Conservation (phyloP, 2,797 vertebrate genomes). For the Hydrocynus forskahlii region DNA sequence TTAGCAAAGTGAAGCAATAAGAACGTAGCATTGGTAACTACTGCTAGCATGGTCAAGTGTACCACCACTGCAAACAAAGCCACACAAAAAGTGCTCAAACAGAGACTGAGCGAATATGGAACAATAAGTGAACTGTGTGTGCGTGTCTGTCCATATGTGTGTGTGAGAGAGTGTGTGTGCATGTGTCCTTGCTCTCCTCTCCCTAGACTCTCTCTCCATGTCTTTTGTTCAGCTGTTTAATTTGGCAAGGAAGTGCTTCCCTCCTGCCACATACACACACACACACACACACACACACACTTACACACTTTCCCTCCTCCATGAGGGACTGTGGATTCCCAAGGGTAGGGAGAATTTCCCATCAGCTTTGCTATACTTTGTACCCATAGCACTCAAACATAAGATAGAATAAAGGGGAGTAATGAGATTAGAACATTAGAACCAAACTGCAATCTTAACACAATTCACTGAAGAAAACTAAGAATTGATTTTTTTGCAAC, state of each 20-base stretch:
- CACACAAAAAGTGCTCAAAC: not conserved
- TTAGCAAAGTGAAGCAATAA: constrained; percentile 12
- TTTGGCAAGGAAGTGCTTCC: constrained; percentile 62
- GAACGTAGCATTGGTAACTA: constrained; percentile 9
- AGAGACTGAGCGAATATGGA: not conserved
- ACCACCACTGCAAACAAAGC: not conserved
- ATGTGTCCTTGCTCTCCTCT: constrained; percentile 14
- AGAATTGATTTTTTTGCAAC: too few species aligned
- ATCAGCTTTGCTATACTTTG: constrained; percentile 28
- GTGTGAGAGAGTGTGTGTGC: constrained; percentile 21
- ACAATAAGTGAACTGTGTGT: constrained; percentile 30
- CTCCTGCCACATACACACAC: constrained; percentile 22
- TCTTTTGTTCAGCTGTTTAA: constrained; percentile 60
- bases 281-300: constrained; percentile 36
- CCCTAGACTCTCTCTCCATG: constrained; percentile 31
- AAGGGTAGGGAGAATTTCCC: constrained; percentile 31
- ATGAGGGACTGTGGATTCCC: constrained; percentile 39
- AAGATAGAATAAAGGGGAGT: constrained; percentile 10
- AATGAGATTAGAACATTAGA: constrained; percentile 13
- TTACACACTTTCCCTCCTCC: constrained; percentile 14
- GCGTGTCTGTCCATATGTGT: too few species aligned
- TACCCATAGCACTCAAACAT: constrained; percentile 34
- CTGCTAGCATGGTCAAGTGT: not conserved
- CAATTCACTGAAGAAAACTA: not conserved
- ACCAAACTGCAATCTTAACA: not conserved